Base-by-base conservation (phyloP, 2,113 vertebrate species). In the Atractosteus spatula region DNA sequence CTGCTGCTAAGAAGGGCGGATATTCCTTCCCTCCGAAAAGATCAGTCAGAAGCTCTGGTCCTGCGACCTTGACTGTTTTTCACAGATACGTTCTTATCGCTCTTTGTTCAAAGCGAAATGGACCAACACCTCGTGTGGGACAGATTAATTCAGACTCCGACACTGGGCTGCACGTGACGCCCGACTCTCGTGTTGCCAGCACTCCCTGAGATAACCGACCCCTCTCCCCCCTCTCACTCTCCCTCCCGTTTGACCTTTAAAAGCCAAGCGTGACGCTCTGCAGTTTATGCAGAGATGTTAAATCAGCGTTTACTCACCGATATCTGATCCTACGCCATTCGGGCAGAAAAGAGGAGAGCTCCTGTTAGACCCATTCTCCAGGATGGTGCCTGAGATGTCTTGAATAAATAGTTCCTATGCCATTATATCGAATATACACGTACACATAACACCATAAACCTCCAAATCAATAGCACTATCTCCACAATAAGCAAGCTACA, bases 181-280 rank as follows among this genome's bases (percentile, higher is more conserved):
- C 3, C 0, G 14, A 7, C 54, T 13, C 42, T 41, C 55, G 42
- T 61, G 71, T 43, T 4, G 55, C 8, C 8, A n/a, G 17, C 17
- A 29, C 17, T 29, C 17, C 17, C 17, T 29, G 17, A 29, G 17
- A 29, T 29, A 29, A 29, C 17, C 17, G 17, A 29, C 17, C 17
- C 17, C 17, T 29, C 17, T 29, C 17, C 64, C 41, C 64, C 4
- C 8, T 64, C 43, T n/a, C 43, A 51, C 10, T 43, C 5, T 8
- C 5, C 63, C 29, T 14, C 55, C 11, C 41, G 55, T 13, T 59
- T 47, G 72, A 65, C 72, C 72, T 73, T 73, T 29, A 62, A 54
- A 13, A 42, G 66, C 65, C 54, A 73, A 62, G 72, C 56, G 10
- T 68, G 12, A 41, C 64, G 17, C 56, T 41, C 41, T 7, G 17